These are phyloP conservation scores for Urosaurus nigricauda DNA, from an alignment of 2,797 vertebrate species.

Conservation along the genomic window DNA sequence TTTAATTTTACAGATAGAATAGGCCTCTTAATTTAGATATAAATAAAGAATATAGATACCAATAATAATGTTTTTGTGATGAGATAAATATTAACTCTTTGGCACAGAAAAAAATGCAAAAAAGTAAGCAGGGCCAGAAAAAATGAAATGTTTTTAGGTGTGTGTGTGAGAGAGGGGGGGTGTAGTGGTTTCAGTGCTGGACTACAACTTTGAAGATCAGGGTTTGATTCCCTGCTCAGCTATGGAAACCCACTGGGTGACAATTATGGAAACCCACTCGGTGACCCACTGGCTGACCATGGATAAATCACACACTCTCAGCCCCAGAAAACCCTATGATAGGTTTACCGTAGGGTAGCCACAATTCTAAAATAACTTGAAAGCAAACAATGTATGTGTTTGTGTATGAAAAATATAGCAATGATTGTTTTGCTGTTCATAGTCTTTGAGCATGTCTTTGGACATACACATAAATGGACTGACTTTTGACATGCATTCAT, in stretches of 20 bases:
- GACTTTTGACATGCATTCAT: slow-evolving; percentile 18
- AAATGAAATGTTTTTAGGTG: not conserved
- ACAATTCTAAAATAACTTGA: no score
- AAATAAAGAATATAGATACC: not conserved
- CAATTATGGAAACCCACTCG: no score
- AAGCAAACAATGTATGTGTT: not conserved
- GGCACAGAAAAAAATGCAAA: slow-evolving; percentile 43
- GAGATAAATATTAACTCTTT: slow-evolving; percentile 30
- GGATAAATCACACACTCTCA: no score
- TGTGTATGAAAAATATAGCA: not conserved
- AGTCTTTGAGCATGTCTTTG: slow-evolving; percentile 55
- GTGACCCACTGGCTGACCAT: no score
- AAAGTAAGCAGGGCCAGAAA: slow-evolving; percentile 27
- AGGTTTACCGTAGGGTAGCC: no score
- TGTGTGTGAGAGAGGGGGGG: no score
- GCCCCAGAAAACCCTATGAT: no score
- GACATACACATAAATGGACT: slow-evolving; percentile 43
- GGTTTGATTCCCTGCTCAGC: no score
- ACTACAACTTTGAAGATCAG: no score
- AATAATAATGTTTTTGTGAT: not conserved
- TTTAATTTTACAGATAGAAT: not conserved
- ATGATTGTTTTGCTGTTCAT: slow-evolving; percentile 45
- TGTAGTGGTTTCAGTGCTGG: no score
- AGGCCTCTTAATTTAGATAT: not conserved
- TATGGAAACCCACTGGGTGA: no score